Evolutionary conservation across 2,113 vertebrate genomes (phyloP).

Genomic region (Brienomyrus brachyistius): DNA sequence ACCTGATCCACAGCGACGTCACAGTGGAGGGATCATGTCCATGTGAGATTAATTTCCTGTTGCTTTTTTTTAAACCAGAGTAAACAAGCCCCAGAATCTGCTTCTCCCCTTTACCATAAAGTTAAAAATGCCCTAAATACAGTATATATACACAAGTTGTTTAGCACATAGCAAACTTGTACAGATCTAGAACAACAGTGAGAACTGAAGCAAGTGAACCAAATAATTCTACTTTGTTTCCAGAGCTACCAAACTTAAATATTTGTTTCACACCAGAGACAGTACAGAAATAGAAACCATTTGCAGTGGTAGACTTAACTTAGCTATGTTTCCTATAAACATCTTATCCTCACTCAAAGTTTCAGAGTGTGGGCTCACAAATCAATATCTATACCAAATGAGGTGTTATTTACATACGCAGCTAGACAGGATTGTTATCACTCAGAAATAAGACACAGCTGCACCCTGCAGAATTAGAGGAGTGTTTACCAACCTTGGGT

Average conservation of each 20-base stretch:
- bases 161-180: neutral
- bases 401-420: neutral
- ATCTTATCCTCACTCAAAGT: neutral
- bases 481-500: neutral
- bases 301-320: neutral
- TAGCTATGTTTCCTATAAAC: neutral
- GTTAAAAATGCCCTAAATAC: neutral
- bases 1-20: neutral
- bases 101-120: neutral
- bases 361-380: neutral
- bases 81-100: neutral
- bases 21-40: neutral
- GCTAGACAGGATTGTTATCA: neutral
- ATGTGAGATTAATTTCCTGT: neutral
- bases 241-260: neutral
- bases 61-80: neutral
- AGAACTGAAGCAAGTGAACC: neutral
- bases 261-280: neutral
- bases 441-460: neutral
- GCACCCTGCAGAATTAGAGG: neutral
- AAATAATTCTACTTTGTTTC: neutral
- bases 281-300: neutral
- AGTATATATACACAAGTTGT: neutral
- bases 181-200: neutral
- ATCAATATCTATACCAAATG: constrained; percentile 7